Percentiles rank a stretch among this genome's conserved stretches.
These are phyloP conservation scores for Mycetomoellerius zeteki DNA, from an alignment of 1,140 invertebrate species.

Conservation along the genomic window DNA sequence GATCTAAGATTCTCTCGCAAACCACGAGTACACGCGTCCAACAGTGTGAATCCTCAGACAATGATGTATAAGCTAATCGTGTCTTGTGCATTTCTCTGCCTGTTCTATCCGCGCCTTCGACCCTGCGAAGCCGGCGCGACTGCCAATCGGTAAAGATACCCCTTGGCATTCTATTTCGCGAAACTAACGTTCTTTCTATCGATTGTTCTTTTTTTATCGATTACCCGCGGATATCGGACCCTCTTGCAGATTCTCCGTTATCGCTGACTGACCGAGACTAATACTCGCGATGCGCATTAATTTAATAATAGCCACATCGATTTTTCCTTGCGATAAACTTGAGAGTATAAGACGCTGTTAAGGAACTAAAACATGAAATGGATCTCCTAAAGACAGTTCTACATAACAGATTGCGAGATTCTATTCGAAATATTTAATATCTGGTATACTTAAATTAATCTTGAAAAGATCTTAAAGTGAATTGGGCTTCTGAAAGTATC, in stretches of 20 bases:
- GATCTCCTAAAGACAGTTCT: background rate
- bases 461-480: background rate
- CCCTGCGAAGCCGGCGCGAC: constrained; percentile 39
- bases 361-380: background rate
- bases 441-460: background rate
- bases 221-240: background rate
- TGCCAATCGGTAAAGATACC: constrained; percentile 71
- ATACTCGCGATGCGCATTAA: background rate
- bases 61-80: constrained; percentile 56
- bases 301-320: constrained; percentile 39
- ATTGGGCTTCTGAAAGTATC: background rate
- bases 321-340: constrained; percentile 22
- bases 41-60: background rate
- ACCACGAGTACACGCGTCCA: constrained; percentile 9
- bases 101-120: constrained; percentile 58
- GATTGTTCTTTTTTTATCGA: background rate
- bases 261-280: background rate
- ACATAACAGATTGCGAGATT: background rate
- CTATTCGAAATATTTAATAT: background rate
- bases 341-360: background rate
- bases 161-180: background rate
- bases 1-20: constrained; percentile 12
- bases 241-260: background rate
- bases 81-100: constrained; percentile 54
- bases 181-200: background rate